Conservation (phyloP, 2,797 vertebrate genomes). For the Falco columbarius region DNA sequence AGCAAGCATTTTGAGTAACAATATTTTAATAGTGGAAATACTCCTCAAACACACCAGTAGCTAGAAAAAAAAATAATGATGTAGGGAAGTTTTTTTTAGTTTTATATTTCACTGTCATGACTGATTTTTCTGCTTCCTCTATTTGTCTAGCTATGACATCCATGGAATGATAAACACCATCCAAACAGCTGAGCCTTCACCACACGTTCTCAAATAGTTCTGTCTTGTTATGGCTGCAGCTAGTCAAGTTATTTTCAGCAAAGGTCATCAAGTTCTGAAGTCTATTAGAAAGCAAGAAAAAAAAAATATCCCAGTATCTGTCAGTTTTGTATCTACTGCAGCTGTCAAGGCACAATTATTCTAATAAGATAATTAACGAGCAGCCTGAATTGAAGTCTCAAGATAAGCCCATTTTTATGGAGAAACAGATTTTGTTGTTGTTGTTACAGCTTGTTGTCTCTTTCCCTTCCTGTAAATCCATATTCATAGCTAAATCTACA, state of each 20-base stretch:
- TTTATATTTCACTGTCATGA: neutral
- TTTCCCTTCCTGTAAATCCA: neutral
- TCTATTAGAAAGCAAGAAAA: neutral
- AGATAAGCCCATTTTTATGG: neutral
- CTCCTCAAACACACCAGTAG: neutral
- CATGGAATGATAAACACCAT: neutral
- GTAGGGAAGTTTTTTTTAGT: neutral
- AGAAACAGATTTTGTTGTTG: neutral
- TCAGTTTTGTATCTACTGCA: neutral
- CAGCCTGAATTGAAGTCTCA: neutral
- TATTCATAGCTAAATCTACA: neutral
- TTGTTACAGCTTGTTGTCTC: neutral
- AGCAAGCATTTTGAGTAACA: neutral
- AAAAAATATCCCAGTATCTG: neutral
- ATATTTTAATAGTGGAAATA: neutral
- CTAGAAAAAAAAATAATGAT: neutral
- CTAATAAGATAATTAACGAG: neutral
- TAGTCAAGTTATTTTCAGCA: constrained; percentile 38
- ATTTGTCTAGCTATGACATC: neutral
- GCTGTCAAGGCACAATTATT: neutral
- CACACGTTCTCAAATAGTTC: constrained; percentile 14
- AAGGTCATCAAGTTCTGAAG: constrained; percentile 16
- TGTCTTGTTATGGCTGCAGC: neutral
- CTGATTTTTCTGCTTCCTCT: neutral
- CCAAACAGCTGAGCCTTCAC: neutral